phyloP scores from a whole-genome alignment of 2,113 vertebrate species.

The Chloropsis cyanopogon region DNA sequence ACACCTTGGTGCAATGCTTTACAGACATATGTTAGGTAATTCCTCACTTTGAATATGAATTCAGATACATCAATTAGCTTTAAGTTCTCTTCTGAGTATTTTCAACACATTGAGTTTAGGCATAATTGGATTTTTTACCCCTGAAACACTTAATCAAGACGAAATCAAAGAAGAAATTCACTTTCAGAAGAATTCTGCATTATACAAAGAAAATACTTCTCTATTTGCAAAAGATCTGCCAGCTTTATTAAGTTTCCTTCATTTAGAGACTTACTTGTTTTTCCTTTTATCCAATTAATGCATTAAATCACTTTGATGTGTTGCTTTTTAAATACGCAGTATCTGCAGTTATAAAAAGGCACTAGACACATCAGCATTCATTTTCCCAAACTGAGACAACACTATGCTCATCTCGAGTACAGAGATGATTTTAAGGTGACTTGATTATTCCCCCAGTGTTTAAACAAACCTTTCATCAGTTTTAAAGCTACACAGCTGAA shows the following conservation, averaged over 20 bases:
- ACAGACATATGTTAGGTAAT: conserved; percentile 39
- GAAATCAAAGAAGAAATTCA: conserved; percentile 47
- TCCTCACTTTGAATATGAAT: conserved; percentile 47
- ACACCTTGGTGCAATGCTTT: neutral
- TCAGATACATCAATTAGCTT: conserved; percentile 47
- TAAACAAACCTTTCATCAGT: conserved; percentile 25
- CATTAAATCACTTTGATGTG: conserved; percentile 57
- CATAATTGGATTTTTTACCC: conserved; percentile 57
- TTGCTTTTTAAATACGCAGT: conserved; percentile 2
- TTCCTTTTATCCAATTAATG: conserved; percentile 59
- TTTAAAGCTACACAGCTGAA: neutral
- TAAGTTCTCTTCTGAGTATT: conserved; percentile 52
- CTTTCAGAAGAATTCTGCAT: conserved; percentile 11
- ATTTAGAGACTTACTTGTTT: conserved; percentile 43
- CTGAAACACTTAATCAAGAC: conserved; percentile 55
- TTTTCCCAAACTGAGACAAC: neutral
- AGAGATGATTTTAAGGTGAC: conserved; percentile 36
- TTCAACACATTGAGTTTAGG: conserved; percentile 46
- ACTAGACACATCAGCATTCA: conserved; percentile 1
- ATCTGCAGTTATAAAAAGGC: conserved; percentile 11
- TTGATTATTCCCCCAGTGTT: conserved; percentile 17
- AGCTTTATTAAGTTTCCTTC: conserved; percentile 31
- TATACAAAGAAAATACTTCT: conserved; percentile 41
- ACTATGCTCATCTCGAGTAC: neutral
- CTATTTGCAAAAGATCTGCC: conserved; percentile 13